A percentile compares a stretch with the other conserved stretches of the same genome.
Conservation (phyloP, 2,113 vertebrate genomes). For the Rhabdomys dilectus region DNA sequence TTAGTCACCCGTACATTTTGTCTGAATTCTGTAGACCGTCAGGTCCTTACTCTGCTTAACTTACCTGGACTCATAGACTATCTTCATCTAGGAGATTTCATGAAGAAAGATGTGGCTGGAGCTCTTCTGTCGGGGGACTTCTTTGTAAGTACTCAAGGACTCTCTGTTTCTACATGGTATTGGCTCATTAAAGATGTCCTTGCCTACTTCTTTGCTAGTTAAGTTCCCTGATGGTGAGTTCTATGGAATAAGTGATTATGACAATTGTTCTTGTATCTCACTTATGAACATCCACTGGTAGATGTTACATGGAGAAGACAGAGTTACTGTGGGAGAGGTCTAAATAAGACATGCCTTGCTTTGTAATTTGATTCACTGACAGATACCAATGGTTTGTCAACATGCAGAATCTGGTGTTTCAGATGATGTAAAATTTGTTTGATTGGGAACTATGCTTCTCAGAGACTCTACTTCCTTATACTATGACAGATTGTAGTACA, state of each 20-base stretch:
- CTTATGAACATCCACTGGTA: neutral
- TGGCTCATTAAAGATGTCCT: neutral
- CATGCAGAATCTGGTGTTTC: neutral
- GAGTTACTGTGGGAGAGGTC: too few species aligned
- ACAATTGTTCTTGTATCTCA: too few species aligned
- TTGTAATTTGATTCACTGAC: neutral
- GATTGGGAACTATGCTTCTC: neutral
- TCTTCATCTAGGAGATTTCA: too few species aligned
- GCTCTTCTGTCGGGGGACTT: rapidly evolving
- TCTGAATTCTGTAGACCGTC: neutral
- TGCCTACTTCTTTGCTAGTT: neutral
- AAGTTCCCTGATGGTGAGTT: rapidly evolving
- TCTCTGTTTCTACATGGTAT: neutral
- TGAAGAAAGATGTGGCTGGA: too few species aligned
- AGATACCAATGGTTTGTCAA: rapidly evolving
- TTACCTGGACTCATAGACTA: neutral
- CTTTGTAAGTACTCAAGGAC: neutral
- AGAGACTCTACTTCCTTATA: neutral
- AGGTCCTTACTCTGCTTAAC: neutral
- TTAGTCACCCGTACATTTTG: neutral
- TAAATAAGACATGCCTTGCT: too few species aligned
- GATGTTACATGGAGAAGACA: neutral
- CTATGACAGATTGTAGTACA: neutral
- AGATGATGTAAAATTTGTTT: neutral
- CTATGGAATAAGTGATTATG: neutral